Percentiles rank a stretch among this genome's conserved stretches.
phyloP scores from a whole-genome alignment of 2,888 invertebrate genomes.

The Drosophila fungiperda region DNA sequence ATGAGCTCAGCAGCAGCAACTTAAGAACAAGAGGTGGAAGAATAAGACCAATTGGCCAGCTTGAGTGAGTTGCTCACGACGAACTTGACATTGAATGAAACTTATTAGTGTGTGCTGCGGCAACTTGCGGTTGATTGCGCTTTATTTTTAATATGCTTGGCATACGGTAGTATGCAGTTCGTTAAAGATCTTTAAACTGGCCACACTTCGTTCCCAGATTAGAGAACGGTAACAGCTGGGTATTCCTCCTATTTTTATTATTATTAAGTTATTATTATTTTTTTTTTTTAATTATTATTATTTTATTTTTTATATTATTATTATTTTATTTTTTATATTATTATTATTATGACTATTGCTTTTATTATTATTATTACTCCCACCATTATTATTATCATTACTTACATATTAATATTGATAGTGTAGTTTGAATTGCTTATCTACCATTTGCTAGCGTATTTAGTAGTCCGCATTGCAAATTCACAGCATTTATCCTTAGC shows the following conservation, averaged over 20 bases:
- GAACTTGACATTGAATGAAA: conserved; percentile 74
- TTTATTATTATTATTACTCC: no score
- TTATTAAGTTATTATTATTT: neutral
- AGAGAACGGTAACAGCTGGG: neutral
- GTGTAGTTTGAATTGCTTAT: neutral
- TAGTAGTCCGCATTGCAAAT: neutral
- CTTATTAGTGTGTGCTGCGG: neutral
- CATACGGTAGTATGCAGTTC: conserved; percentile 6
- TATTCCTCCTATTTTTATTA: neutral
- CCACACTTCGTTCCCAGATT: neutral
- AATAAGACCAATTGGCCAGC: conserved; percentile 5
- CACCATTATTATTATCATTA: neutral
- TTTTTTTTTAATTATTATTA: neutral
- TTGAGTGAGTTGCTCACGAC: conserved; percentile 40
- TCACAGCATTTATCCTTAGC: conserved; percentile 7
- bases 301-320: neutral
- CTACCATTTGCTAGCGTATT: conserved; percentile 18
- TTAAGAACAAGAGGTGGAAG: neutral
- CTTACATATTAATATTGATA: neutral
- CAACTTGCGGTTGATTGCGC: neutral
- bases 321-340: neutral
- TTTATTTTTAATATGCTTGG: conserved; percentile 7
- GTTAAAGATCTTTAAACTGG: conserved; percentile 8
- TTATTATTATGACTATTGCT: neutral
- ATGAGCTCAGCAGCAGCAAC: conserved; percentile 34